Conservation (phyloP, 2,113 vertebrate genomes). For the Seriola aureovittata region DNA sequence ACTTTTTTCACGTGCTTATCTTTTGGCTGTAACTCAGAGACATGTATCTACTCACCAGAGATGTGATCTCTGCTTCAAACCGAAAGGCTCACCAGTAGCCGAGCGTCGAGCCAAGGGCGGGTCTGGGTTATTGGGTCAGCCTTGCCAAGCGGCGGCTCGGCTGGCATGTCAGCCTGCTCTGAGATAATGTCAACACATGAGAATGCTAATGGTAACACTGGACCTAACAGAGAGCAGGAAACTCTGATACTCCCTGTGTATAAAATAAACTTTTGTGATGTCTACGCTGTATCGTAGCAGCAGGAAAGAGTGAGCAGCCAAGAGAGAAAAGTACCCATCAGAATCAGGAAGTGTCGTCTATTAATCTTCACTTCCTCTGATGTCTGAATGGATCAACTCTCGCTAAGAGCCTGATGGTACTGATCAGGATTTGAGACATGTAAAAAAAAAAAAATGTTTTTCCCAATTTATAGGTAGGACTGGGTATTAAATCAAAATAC, state of each 20-base stretch:
- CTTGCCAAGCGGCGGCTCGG: constrained; percentile 45
- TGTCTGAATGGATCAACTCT: background rate
- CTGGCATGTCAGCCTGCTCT: constrained; percentile 34
- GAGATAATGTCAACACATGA: constrained; percentile 42
- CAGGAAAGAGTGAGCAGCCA: background rate
- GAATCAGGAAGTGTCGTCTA: background rate
- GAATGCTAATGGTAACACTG: constrained; percentile 15
- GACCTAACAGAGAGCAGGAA: background rate
- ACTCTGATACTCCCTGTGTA: background rate
- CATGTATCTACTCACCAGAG: background rate
- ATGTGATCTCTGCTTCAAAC: constrained; percentile 6
- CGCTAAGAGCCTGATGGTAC: too few relatives aligned
- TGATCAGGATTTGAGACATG: too few relatives aligned
- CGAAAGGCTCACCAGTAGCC: constrained; percentile 40
- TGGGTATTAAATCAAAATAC: too few relatives aligned
- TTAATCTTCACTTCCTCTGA: background rate
- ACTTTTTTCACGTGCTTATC: background rate
- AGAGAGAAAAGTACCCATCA: background rate
- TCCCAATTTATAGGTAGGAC: too few relatives aligned
- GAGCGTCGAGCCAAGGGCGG: constrained; percentile 25
- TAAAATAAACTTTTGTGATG: background rate
- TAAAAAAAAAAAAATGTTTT: too few relatives aligned
- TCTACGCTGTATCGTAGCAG: background rate
- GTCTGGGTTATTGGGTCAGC: constrained; percentile 57
- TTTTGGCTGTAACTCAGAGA: background rate